Base-by-base conservation (phyloP, 2,797 vertebrate species). In the Parauchenoglanis punctatus region DNA sequence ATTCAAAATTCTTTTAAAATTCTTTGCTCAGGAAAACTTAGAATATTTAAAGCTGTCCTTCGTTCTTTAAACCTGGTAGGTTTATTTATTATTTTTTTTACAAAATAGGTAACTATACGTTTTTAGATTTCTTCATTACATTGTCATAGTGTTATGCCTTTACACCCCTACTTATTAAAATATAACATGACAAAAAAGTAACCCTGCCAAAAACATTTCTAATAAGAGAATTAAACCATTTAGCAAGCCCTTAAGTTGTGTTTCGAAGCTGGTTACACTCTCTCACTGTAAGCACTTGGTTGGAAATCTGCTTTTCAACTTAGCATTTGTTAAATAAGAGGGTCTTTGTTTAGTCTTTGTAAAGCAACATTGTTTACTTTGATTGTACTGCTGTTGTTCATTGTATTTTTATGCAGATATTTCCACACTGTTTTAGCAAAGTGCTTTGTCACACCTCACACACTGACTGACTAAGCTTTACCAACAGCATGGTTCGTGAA, bases 361-460 rank as follows among this genome's bases (percentile, higher is more conserved):
- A 68, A 84, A 80, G 81, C 8, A 44, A 73, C 81, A 83, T 86
- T 89, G 88, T 89, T 88, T 77, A 83, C 49, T 72, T 65, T 67
- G 40, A 75, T 85, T 88, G 78, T 59, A 81, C 18, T 67, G 35
- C 78, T 89, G 81, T 80, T 83, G 85, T 89, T 81, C 67, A 83
- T 77, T 70, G 40, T 54, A 28, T 8, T 78, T 63, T 83, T 86
- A 86, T 83, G 28, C 52, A 78, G 54, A 65, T 65, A 83, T 65
- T 86, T 88, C 77, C 77, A 56, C 56, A 88, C 46, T 58, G 58
- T 88, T 61, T 83, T 46, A 86, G 65, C 56, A 83, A 84, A 78
- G 25, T 83, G 72, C 86, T 83, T 70, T 70, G 67, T 81, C 86
- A 67, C 61, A 86, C 63, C 76, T 81, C 40, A 82, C 78, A 86